Base-by-base conservation (phyloP, 2,113 vertebrate genomes). In the Albula glossodonta region DNA sequence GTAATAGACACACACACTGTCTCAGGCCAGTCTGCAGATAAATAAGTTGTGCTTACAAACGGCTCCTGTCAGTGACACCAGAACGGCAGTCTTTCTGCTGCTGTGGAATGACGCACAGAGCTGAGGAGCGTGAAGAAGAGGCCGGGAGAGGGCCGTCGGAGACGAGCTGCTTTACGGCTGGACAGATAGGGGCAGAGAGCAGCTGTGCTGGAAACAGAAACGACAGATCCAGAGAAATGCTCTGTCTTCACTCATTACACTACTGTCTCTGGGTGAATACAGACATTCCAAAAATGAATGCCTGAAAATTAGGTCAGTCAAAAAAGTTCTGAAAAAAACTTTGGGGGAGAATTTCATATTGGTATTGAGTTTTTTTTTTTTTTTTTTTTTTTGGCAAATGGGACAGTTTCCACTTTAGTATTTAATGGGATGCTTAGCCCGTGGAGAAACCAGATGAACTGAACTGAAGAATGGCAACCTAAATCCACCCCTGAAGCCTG, bases 11-110 rank as follows among this genome's bases (percentile, higher is more conserved):
- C 49, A 13, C 13, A 5, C 70, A 51, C 19, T 19, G 66, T 51
- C 25, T 70, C 11, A 50, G 49, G 8, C 5, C 83, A 84, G 9
- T 84, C 19, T 70, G 56, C 31, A 9, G 10, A 83, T n/a, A 15
- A 56, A 22, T 17, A 80, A 17, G 63, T 80, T 17, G 57, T 86
- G 50, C 82, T 13, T 86, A 78, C 13, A 56, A 82, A n/a, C 51
- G 15, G 9, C 66, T 1, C 52, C 50, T 51, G 66, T 13, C 83
- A 78, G 3, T 41, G 22, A 10, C 51, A 48, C 6, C 31, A 83
- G 48, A 63, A 66, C 17, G 15, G 41, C 13, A 8, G 25, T 53
- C 70, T 83, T 78, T 48, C 5, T 83, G 60, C 15, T 48, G 6
- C n/a, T 51, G 57, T 74, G 15, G 2, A 11, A 31, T 56, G 52